phyloP scores from a whole-genome alignment of 2,797 vertebrate genomes.

The Pogoniulus pusillus region DNA sequence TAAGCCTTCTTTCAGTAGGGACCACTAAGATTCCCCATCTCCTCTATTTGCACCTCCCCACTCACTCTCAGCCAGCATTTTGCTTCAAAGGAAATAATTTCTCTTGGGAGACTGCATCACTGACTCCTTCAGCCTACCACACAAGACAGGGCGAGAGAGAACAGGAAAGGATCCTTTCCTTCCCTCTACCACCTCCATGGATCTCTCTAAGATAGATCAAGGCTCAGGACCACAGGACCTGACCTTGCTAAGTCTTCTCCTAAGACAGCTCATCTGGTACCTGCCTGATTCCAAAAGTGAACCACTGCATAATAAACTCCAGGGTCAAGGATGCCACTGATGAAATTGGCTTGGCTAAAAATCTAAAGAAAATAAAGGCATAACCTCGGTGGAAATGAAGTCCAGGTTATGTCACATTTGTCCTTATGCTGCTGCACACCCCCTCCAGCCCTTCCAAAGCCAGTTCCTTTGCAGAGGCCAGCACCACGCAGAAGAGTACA shows the following conservation, averaged over 20 bases:
- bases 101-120: background rate
- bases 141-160: background rate
- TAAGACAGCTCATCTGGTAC: background rate
- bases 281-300: background rate
- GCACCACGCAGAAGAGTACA: background rate
- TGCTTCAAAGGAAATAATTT: background rate
- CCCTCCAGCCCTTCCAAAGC: background rate
- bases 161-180: background rate
- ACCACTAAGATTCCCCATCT: background rate
- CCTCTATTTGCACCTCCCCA: background rate
- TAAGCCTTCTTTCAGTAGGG: background rate
- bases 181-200: background rate
- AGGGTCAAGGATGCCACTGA: background rate
- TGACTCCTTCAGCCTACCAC: background rate
- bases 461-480: background rate
- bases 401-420: background rate
- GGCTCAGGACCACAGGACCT: background rate
- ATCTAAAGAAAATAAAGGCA: background rate
- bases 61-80: background rate
- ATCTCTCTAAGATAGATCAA: background rate
- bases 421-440: background rate
- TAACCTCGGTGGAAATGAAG: background rate
- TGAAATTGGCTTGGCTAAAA: background rate
- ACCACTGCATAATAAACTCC: background rate
- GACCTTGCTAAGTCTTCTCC: background rate